Evolutionary conservation across 2,113 vertebrate genomes (phyloP).

Genomic region (Pseudonaja textilis): DNA sequence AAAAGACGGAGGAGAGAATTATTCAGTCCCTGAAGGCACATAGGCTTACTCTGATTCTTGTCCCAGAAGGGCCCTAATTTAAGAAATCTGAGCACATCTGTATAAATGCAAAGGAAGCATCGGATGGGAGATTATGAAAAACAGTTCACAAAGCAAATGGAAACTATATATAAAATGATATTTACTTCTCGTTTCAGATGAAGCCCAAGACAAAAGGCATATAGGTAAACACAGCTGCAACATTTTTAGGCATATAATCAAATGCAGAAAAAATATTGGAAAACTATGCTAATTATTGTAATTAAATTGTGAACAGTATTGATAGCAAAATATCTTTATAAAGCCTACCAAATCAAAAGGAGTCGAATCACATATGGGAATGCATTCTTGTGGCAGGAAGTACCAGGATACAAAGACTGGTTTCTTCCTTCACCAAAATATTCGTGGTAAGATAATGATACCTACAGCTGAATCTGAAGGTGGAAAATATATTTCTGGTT

Average conservation of each 20-base stretch:
- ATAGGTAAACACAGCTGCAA: conserved; percentile 85
- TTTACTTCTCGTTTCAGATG: conserved; percentile 75
- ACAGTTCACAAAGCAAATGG: conserved; percentile 79
- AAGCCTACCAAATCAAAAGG: conserved; percentile 70
- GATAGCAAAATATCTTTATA: conserved; percentile 76
- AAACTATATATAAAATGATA: conserved; percentile 81
- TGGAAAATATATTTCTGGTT: conserved; percentile 42
- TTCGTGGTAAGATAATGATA: conserved; percentile 1
- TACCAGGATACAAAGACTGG: conserved; percentile 28
- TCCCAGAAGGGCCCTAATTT: conserved; percentile 62
- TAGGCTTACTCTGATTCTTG: conserved; percentile 60
- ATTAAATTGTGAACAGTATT: conserved; percentile 80
- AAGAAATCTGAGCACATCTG: conserved; percentile 59
- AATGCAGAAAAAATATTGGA: conserved; percentile 78
- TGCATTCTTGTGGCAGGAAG: conserved; percentile 31
- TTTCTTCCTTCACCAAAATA: conserved; percentile 7
- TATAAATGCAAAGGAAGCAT: conserved; percentile 62
- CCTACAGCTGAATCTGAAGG: conserved; percentile 8
- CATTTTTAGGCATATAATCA: conserved; percentile 79
- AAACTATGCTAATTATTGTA: conserved; percentile 82
- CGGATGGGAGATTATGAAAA: conserved; percentile 72
- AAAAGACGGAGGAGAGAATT: conserved; percentile 61
- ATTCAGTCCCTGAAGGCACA: conserved; percentile 52
- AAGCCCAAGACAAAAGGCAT: conserved; percentile 74
- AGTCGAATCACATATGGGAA: conserved; percentile 43